Evolutionary conservation across 2,797 vertebrate genomes (phyloP).

Genomic region (Gymnocypris eckloni): DNA sequence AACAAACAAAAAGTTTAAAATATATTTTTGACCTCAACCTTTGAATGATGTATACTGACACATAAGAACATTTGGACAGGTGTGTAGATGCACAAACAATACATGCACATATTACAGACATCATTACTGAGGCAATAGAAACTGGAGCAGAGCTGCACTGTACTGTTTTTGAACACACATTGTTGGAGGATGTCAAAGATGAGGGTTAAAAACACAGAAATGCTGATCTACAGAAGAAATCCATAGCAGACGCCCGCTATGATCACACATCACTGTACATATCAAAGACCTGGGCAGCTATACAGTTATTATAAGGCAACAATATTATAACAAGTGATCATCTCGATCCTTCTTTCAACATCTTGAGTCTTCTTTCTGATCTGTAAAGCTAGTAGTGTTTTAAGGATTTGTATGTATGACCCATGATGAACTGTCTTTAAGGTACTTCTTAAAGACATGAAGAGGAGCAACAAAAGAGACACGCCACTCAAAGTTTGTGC

Average conservation of each 20-base stretch:
- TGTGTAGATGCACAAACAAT: slow-evolving; percentile 3
- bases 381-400: slow-evolving; percentile 58
- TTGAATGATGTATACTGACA: background rate
- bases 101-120: background rate
- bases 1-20: background rate
- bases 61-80: background rate
- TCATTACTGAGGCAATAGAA: background rate
- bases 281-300: slow-evolving; percentile 51
- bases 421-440: slow-evolving; percentile 51
- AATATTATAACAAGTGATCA: slow-evolving; percentile 46
- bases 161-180: slow-evolving; percentile 3
- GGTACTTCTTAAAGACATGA: slow-evolving; percentile 69
- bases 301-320: slow-evolving; percentile 34
- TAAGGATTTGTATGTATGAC: slow-evolving; percentile 60
- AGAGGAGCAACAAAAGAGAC: slow-evolving; percentile 62
- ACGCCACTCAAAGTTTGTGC: slow-evolving; percentile 69
- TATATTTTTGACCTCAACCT: background rate
- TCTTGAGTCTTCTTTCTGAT: slow-evolving; percentile 58
- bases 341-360: slow-evolving; percentile 29
- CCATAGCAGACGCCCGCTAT: slow-evolving; percentile 30
- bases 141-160: background rate
- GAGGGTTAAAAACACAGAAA: slow-evolving; percentile 19
- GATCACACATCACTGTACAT: slow-evolving; percentile 63
- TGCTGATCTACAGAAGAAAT: slow-evolving; percentile 18
- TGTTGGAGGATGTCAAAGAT: slow-evolving; percentile 24